phyloP scores from a whole-genome alignment of 2,888 invertebrate species.

The Ornithoptera alexandrae region DNA sequence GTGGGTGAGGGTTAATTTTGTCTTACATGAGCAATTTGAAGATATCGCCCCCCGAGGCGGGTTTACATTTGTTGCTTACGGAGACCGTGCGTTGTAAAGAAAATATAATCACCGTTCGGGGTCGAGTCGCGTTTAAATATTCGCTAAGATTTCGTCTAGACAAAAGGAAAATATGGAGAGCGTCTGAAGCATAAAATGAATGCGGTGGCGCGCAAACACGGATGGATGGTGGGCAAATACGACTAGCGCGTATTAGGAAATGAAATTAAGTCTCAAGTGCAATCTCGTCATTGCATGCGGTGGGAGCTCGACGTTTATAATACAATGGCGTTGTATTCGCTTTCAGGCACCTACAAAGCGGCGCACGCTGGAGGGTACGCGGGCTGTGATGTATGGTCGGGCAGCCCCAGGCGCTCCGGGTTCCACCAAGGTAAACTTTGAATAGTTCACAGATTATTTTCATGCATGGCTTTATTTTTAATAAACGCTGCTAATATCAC shows the following conservation, averaged over 20 bases:
- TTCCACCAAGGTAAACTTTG: constrained; percentile 36
- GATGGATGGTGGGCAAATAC: constrained; percentile 70
- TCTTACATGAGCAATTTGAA: constrained; percentile 78
- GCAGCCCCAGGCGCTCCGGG: constrained; percentile 40
- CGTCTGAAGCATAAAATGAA: constrained; percentile 67
- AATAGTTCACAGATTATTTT: constrained; percentile 38
- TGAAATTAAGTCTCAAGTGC: constrained; percentile 74
- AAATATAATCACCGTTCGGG: constrained; percentile 28
- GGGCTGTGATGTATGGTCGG: constrained; percentile 38
- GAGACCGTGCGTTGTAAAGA: constrained; percentile 34
- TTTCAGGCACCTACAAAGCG: constrained; percentile 33
- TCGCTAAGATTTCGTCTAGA: constrained; percentile 79
- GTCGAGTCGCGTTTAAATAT: constrained; percentile 60
- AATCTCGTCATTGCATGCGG: constrained; percentile 58
- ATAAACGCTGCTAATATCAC: constrained; percentile 2
- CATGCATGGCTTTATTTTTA: constrained; percentile 34
- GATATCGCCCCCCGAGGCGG: constrained; percentile 57
- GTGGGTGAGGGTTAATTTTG: constrained; percentile 79
- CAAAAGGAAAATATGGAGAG: constrained; percentile 76
- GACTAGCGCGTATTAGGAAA: constrained; percentile 69
- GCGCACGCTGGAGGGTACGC: constrained; percentile 33
- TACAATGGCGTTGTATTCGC: constrained; percentile 32
- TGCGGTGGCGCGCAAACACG: constrained; percentile 68
- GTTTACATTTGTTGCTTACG: constrained; percentile 58
- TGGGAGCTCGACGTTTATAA: constrained; percentile 35